These are phyloP conservation scores for Pygathrix nemaeus DNA, from an alignment of 2,113 vertebrate genomes.

Conservation along the genomic window DNA sequence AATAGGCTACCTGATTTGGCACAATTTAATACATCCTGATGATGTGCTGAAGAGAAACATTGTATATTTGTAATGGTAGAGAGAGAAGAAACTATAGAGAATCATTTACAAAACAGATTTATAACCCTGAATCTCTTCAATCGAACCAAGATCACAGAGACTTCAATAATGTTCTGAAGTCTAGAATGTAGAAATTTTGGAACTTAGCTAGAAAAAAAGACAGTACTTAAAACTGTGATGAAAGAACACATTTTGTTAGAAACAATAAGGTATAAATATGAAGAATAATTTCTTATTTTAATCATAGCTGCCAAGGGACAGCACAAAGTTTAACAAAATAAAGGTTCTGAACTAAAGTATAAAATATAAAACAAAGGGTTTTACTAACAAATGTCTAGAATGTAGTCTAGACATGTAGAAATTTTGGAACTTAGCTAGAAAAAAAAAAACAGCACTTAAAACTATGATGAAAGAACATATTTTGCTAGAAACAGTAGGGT, in stretches of 20 bases:
- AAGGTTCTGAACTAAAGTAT: not conserved
- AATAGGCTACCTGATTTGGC: not conserved
- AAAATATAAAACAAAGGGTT: not conserved
- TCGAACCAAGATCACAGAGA: not conserved
- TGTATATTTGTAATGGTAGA: not conserved
- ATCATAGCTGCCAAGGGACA: not conserved
- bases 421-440: not conserved
- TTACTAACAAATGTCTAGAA: not conserved
- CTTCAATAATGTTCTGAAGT: not conserved
- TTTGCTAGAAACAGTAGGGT: not conserved
- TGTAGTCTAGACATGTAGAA: not conserved
- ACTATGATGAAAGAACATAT: not conserved
- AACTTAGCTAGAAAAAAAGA: not conserved
- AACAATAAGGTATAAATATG: not conserved
- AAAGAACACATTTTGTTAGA: not conserved
- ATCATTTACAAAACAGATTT: not conserved
- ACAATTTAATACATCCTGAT: not conserved
- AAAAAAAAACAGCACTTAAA: conserved; percentile 2
- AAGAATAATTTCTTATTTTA: conserved; percentile 30
- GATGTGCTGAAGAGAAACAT: not conserved
- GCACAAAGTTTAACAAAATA: not conserved
- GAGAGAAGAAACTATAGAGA: not conserved
- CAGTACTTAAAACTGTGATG: not conserved
- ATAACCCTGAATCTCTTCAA: not conserved
- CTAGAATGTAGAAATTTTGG: conserved; percentile 1